A percentile compares a stretch with the other conserved stretches of the same genome.
Evolutionary conservation across 2,113 vertebrate species (phyloP).

Genomic region (Anoura caudifer): DNA sequence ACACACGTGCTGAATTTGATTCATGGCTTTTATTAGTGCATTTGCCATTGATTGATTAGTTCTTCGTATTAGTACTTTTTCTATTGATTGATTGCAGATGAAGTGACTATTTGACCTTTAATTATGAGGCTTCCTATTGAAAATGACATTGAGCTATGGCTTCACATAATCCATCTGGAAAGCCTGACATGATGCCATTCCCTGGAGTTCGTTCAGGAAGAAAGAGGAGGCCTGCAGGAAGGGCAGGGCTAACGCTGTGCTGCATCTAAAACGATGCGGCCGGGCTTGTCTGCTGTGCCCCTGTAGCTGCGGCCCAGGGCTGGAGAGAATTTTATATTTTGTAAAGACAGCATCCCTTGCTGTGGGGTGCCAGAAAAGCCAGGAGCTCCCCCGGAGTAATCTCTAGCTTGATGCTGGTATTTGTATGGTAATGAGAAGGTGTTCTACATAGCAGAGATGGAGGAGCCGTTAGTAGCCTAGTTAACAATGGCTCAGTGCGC

Average conservation of each 20-base stretch:
- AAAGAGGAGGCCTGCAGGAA: slow-evolving; percentile 81
- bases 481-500: neutral
- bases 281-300: slow-evolving; percentile 60
- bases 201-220: slow-evolving; percentile 86
- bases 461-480: neutral
- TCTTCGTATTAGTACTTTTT: slow-evolving; percentile 90
- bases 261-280: slow-evolving; percentile 74
- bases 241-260: slow-evolving; percentile 70
- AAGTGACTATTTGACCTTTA: slow-evolving; percentile 99
- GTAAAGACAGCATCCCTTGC: neutral
- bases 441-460: slow-evolving; percentile 4
- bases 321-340: slow-evolving; percentile 2
- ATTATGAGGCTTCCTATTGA: slow-evolving; percentile 93
- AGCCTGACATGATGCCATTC: slow-evolving; percentile 90
- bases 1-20: slow-evolving; percentile 88
- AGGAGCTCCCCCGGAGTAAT: neutral
- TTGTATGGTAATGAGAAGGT: neutral
- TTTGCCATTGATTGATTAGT: slow-evolving; percentile 93
- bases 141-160: slow-evolving; percentile 91
- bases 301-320: slow-evolving; percentile 25
- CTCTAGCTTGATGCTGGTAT: neutral
- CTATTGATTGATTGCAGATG: slow-evolving; percentile 99
- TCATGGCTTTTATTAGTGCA: slow-evolving; percentile 98
- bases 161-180: slow-evolving; percentile 90
- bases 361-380: slow-evolving; percentile 38